Evolutionary conservation across 2,113 vertebrate species (phyloP).

Genomic region (Micromys minutus): DNA sequence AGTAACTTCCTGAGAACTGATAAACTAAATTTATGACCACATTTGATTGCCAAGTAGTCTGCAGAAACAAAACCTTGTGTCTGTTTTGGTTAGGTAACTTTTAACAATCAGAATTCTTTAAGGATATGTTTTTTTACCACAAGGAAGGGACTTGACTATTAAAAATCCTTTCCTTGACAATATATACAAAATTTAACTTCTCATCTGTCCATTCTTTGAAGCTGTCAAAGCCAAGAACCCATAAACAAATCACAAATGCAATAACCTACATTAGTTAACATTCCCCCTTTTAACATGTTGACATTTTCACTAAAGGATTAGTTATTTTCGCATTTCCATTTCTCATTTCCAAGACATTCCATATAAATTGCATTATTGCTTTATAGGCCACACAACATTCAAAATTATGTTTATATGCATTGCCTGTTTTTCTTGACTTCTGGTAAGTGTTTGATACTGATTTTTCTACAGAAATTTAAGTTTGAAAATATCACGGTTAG

Average conservation of each 20-base stretch:
- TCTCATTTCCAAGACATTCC: slow-evolving; percentile 82
- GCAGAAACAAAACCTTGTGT: slow-evolving; percentile 82
- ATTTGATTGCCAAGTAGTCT: slow-evolving; percentile 80
- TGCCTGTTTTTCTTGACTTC: slow-evolving; percentile 84
- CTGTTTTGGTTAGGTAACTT: slow-evolving; percentile 76
- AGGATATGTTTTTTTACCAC: slow-evolving; percentile 74
- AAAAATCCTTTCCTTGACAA: slow-evolving; percentile 76
- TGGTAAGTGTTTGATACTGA: slow-evolving; percentile 77
- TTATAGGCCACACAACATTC: slow-evolving; percentile 85
- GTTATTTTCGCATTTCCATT: slow-evolving; percentile 76
- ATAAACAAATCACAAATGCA: slow-evolving; percentile 82
- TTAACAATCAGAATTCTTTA: slow-evolving; percentile 76
- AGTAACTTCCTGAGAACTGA: slow-evolving; percentile 73
- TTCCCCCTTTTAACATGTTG: slow-evolving; percentile 80
- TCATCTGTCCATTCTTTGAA: slow-evolving; percentile 78
- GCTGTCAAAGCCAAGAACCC: slow-evolving; percentile 83
- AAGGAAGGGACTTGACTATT: slow-evolving; percentile 72
- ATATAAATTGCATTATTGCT: slow-evolving; percentile 85
- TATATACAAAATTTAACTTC: slow-evolving; percentile 74
- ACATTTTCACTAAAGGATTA: slow-evolving; percentile 82
- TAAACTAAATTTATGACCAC: slow-evolving; percentile 66
- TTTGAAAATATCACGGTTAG: slow-evolving; percentile 81
- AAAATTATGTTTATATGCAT: slow-evolving; percentile 84
- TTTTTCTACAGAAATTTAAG: slow-evolving; percentile 84
- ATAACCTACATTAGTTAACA: slow-evolving; percentile 80